Evolutionary conservation across 2,888 invertebrate genomes (phyloP).

Genomic region (Anthrax anthrax): DNA sequence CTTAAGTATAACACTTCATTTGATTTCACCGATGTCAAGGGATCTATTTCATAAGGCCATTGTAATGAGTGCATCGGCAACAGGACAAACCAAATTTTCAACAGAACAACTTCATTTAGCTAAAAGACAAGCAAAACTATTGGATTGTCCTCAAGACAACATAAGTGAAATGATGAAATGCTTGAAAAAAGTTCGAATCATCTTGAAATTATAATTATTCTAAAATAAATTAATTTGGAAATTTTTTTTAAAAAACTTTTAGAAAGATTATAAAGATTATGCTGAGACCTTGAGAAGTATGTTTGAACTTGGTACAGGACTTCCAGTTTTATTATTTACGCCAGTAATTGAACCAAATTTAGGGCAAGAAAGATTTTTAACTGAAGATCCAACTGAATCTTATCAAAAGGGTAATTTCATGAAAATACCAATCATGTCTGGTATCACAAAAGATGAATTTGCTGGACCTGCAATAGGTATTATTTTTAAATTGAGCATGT

Average conservation of each 20-base stretch:
- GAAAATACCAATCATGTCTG: conserved; percentile 49
- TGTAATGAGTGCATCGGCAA: conserved; percentile 49
- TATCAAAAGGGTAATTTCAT: conserved; percentile 42
- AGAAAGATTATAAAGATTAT: background rate
- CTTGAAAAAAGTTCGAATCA: conserved; percentile 36
- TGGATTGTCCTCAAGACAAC: conserved; percentile 43
- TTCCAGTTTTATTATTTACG: conserved; percentile 38
- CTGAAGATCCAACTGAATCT: conserved; percentile 43
- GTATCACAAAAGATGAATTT: conserved; percentile 53
- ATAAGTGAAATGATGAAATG: conserved; percentile 43
- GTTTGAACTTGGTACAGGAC: conserved; percentile 29
- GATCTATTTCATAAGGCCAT: conserved; percentile 57
- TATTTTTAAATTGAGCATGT: conserved; percentile 11
- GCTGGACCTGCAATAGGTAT: conserved; percentile 46
- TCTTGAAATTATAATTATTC: background rate
- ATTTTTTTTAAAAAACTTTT: conserved; percentile 8
- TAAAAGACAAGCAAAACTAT: conserved; percentile 43
- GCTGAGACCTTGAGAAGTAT: conserved; percentile 22
- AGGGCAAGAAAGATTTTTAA: conserved; percentile 51
- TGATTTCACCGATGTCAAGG: conserved; percentile 52
- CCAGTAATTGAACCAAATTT: conserved; percentile 52
- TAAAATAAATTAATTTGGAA: too few relatives aligned
- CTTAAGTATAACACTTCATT: conserved; percentile 37
- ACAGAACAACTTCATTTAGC: conserved; percentile 42
- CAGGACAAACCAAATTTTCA: conserved; percentile 38